phyloP scores from a whole-genome alignment of 2,888 invertebrate genomes.

The Meta bourneti region DNA sequence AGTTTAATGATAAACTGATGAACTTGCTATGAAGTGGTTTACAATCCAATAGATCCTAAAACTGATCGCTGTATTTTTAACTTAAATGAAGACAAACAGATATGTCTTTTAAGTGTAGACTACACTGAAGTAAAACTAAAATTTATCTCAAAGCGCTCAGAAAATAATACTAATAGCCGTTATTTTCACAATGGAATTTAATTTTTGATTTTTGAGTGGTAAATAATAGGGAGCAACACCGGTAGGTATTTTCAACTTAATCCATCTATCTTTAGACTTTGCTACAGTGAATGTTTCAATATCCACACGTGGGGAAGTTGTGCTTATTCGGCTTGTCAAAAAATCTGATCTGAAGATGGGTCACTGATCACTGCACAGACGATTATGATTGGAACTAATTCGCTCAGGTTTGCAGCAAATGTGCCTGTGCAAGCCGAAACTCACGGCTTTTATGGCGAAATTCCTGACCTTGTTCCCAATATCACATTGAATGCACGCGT shows the following conservation, averaged over 20 bases:
- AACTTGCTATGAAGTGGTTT: too few relatives aligned
- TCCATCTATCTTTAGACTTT: neutral
- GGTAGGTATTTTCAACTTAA: neutral
- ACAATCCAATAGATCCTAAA: too few relatives aligned
- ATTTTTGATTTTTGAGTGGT: too few relatives aligned
- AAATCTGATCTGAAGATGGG: conserved; percentile 28
- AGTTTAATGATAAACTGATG: too few relatives aligned
- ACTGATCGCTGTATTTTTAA: too few relatives aligned
- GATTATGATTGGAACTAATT: neutral
- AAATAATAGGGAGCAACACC: neutral
- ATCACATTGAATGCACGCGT: conserved; percentile 33
- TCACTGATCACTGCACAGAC: neutral
- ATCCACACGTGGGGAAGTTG: neutral
- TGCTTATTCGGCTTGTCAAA: neutral
- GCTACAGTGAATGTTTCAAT: neutral
- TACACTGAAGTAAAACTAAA: too few relatives aligned
- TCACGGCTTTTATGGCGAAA: conserved; percentile 17
- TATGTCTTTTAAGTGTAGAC: too few relatives aligned
- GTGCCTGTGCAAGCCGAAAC: neutral
- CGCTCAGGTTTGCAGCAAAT: conserved; percentile 22
- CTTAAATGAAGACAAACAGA: too few relatives aligned
- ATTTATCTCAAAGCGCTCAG: too few relatives aligned
- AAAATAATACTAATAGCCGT: too few relatives aligned
- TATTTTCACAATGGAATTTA: too few relatives aligned
- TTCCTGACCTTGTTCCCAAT: conserved; percentile 51